Evolutionary conservation across 2,113 vertebrate species (phyloP).

Genomic region (Callaeas wilsoni): DNA sequence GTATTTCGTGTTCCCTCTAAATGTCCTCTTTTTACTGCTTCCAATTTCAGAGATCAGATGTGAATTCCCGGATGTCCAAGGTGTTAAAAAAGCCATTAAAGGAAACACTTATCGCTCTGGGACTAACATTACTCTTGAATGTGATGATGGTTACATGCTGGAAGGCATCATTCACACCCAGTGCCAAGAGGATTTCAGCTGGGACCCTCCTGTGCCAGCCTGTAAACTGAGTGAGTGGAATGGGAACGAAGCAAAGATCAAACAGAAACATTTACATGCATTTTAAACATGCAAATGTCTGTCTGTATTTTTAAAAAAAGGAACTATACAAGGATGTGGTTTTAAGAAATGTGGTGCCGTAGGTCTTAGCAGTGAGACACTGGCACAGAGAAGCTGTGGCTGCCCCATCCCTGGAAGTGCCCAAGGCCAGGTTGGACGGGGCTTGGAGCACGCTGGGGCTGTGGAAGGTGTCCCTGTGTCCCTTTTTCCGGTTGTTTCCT

Average conservation of each 20-base stretch:
- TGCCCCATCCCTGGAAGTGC: neutral
- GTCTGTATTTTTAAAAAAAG: too few relatives aligned
- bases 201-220: slow-evolving; percentile 61
- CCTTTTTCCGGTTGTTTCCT: too few relatives aligned
- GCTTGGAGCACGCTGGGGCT: neutral
- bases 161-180: slow-evolving; percentile 44
- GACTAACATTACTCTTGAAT: slow-evolving; percentile 50
- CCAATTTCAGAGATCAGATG: slow-evolving; percentile 43
- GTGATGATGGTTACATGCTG: slow-evolving; percentile 36
- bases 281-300: neutral
- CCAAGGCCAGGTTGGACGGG: accelerated
- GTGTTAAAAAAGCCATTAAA: slow-evolving; percentile 35
- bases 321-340: neutral
- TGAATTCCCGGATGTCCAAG: slow-evolving; percentile 33
- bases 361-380: neutral
- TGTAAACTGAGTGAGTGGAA: slow-evolving; percentile 56
- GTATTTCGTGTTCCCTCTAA: neutral
- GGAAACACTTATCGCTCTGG: neutral
- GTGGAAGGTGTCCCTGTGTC: neutral
- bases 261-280: neutral
- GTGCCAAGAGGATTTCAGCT: slow-evolving; percentile 55
- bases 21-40: neutral
- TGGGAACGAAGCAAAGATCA: accelerated
- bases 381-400: neutral
- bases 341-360: neutral